phyloP scores from a whole-genome alignment of 1,140 invertebrate species.

The Platyscapa corneri region DNA sequence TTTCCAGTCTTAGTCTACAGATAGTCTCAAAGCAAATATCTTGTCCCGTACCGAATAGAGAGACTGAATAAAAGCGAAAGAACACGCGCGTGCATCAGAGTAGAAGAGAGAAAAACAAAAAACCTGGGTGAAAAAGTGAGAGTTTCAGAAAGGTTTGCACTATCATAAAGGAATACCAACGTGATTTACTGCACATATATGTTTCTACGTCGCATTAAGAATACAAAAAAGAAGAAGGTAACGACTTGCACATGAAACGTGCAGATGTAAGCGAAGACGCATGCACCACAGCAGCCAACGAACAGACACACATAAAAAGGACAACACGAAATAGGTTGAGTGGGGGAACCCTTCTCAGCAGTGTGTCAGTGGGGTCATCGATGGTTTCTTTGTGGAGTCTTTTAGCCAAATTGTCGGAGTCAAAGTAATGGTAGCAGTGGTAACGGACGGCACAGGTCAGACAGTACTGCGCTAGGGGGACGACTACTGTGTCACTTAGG shows the following conservation, averaged over 20 bases:
- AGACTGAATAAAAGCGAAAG: not conserved
- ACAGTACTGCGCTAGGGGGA: not conserved
- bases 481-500: not conserved
- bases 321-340: not conserved
- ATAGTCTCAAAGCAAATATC: not conserved
- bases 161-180: not conserved
- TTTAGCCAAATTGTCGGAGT: not conserved
- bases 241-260: not conserved
- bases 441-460: conserved; percentile 19
- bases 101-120: not conserved
- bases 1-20: not conserved
- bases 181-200: not conserved
- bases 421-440: conserved; percentile 37
- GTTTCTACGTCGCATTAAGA: not conserved
- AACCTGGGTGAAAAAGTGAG: not conserved
- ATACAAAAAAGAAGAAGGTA: not conserved
- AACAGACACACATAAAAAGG: not conserved
- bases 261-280: not conserved
- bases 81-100: conserved; percentile 17
- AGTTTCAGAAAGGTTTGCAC: not conserved
- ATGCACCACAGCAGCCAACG: not conserved
- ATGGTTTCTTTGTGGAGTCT: not conserved
- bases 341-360: not conserved
- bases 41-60: no score
- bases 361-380: conserved; percentile 26